Evolutionary conservation across 2,113 vertebrate species (phyloP).

Genomic region (Limanda limanda): DNA sequence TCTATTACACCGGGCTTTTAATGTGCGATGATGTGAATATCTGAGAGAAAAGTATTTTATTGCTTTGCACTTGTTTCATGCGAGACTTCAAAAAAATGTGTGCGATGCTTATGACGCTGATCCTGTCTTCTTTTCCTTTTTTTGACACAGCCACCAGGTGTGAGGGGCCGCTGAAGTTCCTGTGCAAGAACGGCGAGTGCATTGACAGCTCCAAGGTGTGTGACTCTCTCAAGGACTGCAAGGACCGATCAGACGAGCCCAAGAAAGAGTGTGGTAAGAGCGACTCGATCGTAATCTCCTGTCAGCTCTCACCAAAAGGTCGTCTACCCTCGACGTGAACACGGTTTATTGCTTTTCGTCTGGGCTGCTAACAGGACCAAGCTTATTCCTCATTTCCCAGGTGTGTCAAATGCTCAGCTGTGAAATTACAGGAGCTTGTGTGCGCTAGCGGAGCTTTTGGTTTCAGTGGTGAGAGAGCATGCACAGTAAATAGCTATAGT

Average conservation of each 20-base stretch:
- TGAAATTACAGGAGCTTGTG: slow-evolving; percentile 13
- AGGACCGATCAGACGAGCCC: slow-evolving; percentile 96
- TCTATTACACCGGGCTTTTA: slow-evolving; percentile 6
- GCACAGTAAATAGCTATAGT: not conserved
- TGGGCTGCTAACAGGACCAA: not conserved
- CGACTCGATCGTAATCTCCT: not conserved
- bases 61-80: slow-evolving; percentile 11
- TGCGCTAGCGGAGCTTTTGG: slow-evolving; percentile 8
- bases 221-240: slow-evolving; percentile 94
- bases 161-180: slow-evolving; percentile 93
- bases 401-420: slow-evolving; percentile 4
- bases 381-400: not conserved
- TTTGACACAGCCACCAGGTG: slow-evolving; percentile 86
- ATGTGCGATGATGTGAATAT: slow-evolving; percentile 20
- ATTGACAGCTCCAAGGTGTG: slow-evolving; percentile 95
- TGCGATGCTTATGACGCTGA: not conserved
- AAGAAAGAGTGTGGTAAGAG: slow-evolving; percentile 96
- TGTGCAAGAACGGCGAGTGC: slow-evolving; percentile 96
- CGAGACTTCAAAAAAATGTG: slow-evolving; percentile 3
- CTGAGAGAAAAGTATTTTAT: slow-evolving; percentile 14
- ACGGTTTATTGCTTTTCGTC: not conserved
- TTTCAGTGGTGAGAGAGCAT: slow-evolving; percentile 5
- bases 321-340: not conserved
- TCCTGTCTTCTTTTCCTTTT: not conserved
- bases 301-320: not conserved